Base-by-base conservation (phyloP, 2,113 vertebrate genomes). In the Clarias macrocephalus region DNA sequence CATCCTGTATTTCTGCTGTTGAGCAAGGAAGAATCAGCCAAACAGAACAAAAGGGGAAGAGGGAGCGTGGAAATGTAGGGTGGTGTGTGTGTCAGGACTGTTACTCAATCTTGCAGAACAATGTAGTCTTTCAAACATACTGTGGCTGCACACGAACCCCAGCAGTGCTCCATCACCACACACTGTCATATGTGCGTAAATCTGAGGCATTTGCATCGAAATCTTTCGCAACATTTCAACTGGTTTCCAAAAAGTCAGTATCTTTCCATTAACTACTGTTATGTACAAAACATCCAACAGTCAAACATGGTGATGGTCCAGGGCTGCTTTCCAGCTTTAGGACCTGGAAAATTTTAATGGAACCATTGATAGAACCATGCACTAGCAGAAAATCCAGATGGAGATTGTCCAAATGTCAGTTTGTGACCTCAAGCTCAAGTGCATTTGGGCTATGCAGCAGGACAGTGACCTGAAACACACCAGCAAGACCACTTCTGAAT, bases 101-200 rank as follows among this genome's bases (percentile, higher is more conserved):
- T 91, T 88, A 57, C 42, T 82, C 82, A 86, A 82, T 82, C 82
- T 63, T 83, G 19, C 37, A 65, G 86, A 86, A 80, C 81, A 85
- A 75, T 85, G 77, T 72, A 48, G 12, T 73, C n/a, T 28, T 80
- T 89, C 62, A 88, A 73, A 81, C 68, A 83, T 75, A 56, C 54
- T 84, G 25, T 56, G 56, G 62, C 60, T 83, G 42, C 52, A 59
- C 62, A 28, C 25, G 82, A 48, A 48, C 80, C 81, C 80, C 65
- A 57, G 42, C 76, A 60, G 88, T 13, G 82, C 66, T 83, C 23
- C 60, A 5, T 52, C 72, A 25, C 42, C 52, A 70, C 76, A 79
- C 42, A 76, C 82, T 10, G 28, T 76, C 66, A 42, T 75, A 15
- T 37, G 62, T 48, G 10, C 28, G 30, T 83, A 7, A 83, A 30